Base-by-base conservation (phyloP, 2,888 invertebrate genomes). In the Zele albiditarsus region DNA sequence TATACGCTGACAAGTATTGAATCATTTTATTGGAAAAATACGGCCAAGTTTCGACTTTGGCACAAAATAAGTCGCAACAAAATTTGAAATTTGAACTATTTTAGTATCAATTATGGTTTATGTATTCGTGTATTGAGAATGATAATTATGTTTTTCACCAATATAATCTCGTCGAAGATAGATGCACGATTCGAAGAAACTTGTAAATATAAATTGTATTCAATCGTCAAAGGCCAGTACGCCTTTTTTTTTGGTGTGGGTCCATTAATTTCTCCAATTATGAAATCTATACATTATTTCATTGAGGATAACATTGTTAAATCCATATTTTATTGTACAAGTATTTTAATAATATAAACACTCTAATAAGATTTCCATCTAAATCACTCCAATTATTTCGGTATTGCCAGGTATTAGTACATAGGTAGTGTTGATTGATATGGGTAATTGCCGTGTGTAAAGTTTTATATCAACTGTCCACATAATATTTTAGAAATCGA, bases 321-420 rank as follows among this genome's bases (percentile, higher is more conserved):
- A 84, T 83, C 79, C 75, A n/a, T n/a, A 81, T 80, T 6, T 31
- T 8, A 74, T 78, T 84, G 81, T 80, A 78, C 81, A 77, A 80
- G 67, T 78, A 78, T 76, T 79, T 81, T 82, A 82, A 80, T 80
- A 82, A 82, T 81, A 83, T 78, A 84, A 82, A 81, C 80, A 79
- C 80, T 80, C 77, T 80, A 77, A 77, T 79, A 79, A 80, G 38
- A 63, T 65, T 46, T 53, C 31, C 0, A 2, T 53, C 31, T 28
- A 49, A 14, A 63, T n/a, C 6, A 63, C n/a, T 31, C 8, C 31
- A 31, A 31, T 31, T 31, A 31, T 31, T 31, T 1, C 8, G 31
- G 2, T 31, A n/a, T n/a, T n/a, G n/a, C n/a, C n/a, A n/a, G n/a
- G 20, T 58, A 20, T 58, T 58, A 12, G 3, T 53, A 6, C 16